Evolutionary conservation across 2,113 vertebrate species (phyloP), one percentile per base, ranked within the genome.

Genomic region (Dicentrarchus labrax): DNA sequence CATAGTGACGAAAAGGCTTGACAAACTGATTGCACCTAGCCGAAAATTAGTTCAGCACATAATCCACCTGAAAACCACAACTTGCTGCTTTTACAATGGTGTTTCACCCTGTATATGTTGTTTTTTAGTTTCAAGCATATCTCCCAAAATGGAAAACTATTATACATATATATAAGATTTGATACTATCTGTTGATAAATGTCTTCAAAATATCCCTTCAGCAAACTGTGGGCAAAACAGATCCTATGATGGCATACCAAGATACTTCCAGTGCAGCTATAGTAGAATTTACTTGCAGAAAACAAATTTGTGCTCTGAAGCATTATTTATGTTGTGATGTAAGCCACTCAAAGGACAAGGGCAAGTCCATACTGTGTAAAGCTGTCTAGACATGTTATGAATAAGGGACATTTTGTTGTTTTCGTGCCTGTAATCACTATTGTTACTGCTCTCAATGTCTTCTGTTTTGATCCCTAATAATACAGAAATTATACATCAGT

Each of bases 1-100:
- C n/a, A 68, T 38, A 51, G 4, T 48, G 60, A 78, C 38, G 61
- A 76, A 50, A 89, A 57, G 17, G 71, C 56, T 62, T 38, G 13
- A 50, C 22, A 65, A 80, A 73, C 68, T 79, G 61, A 47, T 13
- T 53, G 51, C 67, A 43, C 30, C 67, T 38, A 13, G 62, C 48
- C 71, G 54, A 72, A 4, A 66, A 66, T 69, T 19, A 62, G 17
- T 10, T 21, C 8, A 62, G 36, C 38, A 62, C 17, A 11, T 5
- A 41, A 4, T 51, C 15, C 2, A 5, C 30, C 56, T 30, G 43
- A 11, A 54, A 69, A 76, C 5, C n/a, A 69, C 22, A 50, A 41
- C 24, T 59, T 30, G 15, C 22, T 67, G 15, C 62, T 57, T 54
- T 54, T n/a, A 54, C 21, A n/a, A 53, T 21, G 7, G 2, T 30